These are phyloP conservation scores for Elegia similella DNA, from an alignment of 2,888 invertebrate species.

Conservation along the genomic window DNA sequence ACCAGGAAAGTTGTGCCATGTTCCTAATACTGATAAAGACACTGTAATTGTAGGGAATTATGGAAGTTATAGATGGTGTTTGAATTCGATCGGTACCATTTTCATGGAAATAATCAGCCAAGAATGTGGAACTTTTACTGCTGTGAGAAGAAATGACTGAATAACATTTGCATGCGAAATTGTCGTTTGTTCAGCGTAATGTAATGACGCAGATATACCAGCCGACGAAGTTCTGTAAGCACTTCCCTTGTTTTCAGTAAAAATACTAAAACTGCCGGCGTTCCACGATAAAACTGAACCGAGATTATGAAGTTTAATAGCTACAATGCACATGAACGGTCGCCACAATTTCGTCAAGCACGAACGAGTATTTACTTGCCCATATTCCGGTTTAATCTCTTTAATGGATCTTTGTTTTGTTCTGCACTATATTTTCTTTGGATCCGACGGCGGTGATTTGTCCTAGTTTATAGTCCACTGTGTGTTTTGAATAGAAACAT, in stretches of 20 bases:
- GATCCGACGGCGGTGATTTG: slow-evolving; percentile 42
- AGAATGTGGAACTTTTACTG: slow-evolving; percentile 3
- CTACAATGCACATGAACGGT: neutral
- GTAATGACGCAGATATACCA: slow-evolving; percentile 42
- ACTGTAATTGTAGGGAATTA: slow-evolving; percentile 8
- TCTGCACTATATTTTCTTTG: slow-evolving; percentile 38
- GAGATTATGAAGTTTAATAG: slow-evolving; percentile 9
- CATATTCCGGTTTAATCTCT: slow-evolving; percentile 34
- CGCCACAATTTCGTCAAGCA: slow-evolving; percentile 11
- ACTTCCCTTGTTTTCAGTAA: slow-evolving; percentile 4
- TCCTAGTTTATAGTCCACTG: slow-evolving; percentile 46
- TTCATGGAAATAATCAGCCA: slow-evolving; percentile 1
- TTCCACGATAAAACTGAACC: slow-evolving; percentile 1
- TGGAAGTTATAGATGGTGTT: neutral
- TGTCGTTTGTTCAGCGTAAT: slow-evolving; percentile 37
- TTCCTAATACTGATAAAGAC: slow-evolving; percentile 4
- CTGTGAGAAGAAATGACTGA: slow-evolving; percentile 24
- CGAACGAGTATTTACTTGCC: slow-evolving; percentile 17
- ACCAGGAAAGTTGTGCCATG: neutral
- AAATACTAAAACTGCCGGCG: neutral
- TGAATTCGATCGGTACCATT: slow-evolving; percentile 14
- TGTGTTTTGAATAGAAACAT: slow-evolving; percentile 65
- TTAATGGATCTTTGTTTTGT: slow-evolving; percentile 50
- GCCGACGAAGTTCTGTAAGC: slow-evolving; percentile 17
- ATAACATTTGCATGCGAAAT: slow-evolving; percentile 44